Percentiles rank a stretch among this genome's conserved stretches.
These are phyloP conservation scores for Acanthis flammea DNA, from an alignment of 2,797 vertebrate genomes.

Conservation along the genomic window DNA sequence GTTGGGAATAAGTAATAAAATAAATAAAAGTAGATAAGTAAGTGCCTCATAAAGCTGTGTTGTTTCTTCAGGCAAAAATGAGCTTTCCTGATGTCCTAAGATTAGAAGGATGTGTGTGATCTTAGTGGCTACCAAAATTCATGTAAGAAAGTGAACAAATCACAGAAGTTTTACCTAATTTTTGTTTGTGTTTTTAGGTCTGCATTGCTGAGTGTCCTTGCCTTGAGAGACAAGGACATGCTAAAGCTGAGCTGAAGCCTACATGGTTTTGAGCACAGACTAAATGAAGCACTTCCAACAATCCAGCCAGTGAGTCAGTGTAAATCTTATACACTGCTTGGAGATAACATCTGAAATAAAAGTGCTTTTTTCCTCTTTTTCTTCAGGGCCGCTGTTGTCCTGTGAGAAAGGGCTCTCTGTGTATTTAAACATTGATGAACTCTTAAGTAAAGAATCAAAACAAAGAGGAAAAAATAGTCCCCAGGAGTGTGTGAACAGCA, in stretches of 20 bases:
- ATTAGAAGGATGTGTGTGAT: background rate
- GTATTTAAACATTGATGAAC: slow-evolving; percentile 27
- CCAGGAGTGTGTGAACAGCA: background rate
- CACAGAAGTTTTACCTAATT: background rate
- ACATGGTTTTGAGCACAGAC: background rate
- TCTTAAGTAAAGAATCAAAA: slow-evolving; percentile 52
- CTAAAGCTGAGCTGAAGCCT: background rate
- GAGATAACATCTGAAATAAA: slow-evolving; percentile 16
- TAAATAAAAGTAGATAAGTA: background rate
- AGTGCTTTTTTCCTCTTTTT: background rate
- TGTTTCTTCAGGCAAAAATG: background rate
- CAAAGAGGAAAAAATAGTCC: background rate
- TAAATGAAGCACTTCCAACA: background rate
- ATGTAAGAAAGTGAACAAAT: background rate
- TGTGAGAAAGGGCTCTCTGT: background rate
- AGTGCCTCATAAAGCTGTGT: background rate
- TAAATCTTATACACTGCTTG: background rate
- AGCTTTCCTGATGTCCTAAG: background rate
- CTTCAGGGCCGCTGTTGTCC: background rate
- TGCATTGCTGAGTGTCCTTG: background rate
- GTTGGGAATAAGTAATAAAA: background rate
- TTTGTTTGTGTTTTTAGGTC: background rate
- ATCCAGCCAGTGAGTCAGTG: background rate
- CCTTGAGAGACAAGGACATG: background rate
- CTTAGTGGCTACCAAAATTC: background rate